phyloP scores from a whole-genome alignment of 1,140 invertebrate species.

The Pseudomyrmex concolor region DNA sequence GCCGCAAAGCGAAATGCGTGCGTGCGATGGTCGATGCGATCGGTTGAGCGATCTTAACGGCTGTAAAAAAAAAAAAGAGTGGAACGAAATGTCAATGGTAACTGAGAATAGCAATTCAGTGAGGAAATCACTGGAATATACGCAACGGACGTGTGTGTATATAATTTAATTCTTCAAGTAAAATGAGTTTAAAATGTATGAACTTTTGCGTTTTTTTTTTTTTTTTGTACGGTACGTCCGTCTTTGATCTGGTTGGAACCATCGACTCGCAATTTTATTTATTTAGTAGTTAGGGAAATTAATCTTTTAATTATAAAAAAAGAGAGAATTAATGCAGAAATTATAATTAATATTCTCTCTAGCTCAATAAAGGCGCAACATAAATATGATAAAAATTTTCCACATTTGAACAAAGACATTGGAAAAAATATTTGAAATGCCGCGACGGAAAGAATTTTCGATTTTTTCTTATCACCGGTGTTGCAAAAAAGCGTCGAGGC shows the following conservation, averaged over 20 bases:
- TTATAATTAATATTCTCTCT: too few relatives aligned
- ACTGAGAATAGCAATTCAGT: background rate
- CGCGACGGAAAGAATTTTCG: background rate
- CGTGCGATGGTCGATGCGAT: background rate
- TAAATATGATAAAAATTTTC: too few relatives aligned
- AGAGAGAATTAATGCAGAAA: too few relatives aligned
- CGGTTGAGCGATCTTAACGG: background rate
- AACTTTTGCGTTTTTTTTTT: too few relatives aligned
- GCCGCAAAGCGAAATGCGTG: background rate
- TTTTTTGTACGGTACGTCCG: background rate
- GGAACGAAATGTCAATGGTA: conserved; percentile 39
- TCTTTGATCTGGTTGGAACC: too few relatives aligned
- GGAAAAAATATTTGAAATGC: background rate
- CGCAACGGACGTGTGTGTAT: background rate
- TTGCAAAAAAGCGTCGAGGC: conserved; percentile 25
- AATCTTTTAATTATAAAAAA: too few relatives aligned
- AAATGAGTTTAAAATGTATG: background rate
- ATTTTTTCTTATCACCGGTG: background rate
- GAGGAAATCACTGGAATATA: background rate
- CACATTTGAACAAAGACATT: too few relatives aligned
- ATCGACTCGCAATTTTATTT: too few relatives aligned
- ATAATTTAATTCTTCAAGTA: conserved; percentile 6
- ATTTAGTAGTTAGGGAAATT: too few relatives aligned
- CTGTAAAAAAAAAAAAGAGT: background rate
- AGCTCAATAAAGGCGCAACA: too few relatives aligned